Evolutionary conservation across 2,113 vertebrate genomes (phyloP).

Genomic region (Lontra canadensis): DNA sequence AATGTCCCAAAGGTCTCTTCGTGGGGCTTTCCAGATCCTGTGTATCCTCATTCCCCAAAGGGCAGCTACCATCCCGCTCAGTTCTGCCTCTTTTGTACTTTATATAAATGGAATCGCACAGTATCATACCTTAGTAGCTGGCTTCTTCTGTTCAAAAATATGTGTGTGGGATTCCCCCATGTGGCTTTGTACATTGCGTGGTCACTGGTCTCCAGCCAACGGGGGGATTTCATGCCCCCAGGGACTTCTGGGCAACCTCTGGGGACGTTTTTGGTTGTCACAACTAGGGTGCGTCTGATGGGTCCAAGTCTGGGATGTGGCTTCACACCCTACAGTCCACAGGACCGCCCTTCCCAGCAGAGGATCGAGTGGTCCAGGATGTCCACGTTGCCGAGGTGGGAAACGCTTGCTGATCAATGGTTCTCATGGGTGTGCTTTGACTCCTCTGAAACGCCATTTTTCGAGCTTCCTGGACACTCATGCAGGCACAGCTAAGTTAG

Average conservation of each 20-base stretch:
- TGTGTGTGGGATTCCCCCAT: neutral
- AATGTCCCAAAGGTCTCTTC: neutral
- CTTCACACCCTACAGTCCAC: fast-evolving
- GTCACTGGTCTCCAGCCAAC: neutral
- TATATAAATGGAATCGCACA: too few relatives aligned
- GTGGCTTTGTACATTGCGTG: neutral
- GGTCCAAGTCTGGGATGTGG: neutral
- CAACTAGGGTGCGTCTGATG: neutral
- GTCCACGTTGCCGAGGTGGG: fast-evolving
- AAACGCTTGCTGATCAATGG: fast-evolving
- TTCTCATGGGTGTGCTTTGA: neutral
- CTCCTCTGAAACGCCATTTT: neutral
- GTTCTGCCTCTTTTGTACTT: neutral
- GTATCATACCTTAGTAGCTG: neutral
- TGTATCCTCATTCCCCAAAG: neutral
- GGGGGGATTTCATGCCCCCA: neutral
- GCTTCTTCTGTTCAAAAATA: neutral
- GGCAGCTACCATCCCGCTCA: neutral
- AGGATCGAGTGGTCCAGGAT: too few relatives aligned
- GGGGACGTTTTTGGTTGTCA: neutral
- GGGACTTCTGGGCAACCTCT: neutral
- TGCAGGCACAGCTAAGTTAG: neutral
- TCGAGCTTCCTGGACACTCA: neutral
- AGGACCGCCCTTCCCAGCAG: neutral
- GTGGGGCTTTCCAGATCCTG: neutral